Evolutionary conservation across 1,140 invertebrate species (phyloP), one percentile per base, ranked within the genome.

Genomic region (Scaptomyza graminum): DNA sequence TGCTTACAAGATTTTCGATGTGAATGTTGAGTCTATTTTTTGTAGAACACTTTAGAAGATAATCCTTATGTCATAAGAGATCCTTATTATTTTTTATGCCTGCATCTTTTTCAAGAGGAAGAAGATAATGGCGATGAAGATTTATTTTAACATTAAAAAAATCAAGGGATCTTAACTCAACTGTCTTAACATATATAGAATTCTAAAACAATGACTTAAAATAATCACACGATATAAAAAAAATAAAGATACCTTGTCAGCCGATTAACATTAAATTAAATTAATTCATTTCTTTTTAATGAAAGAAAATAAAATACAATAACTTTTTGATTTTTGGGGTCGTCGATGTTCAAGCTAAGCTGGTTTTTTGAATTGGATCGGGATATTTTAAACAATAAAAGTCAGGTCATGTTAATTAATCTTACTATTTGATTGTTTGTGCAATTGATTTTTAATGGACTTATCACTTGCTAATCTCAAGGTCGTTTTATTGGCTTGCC

Each of bases 401-500:
- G 68, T 71, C 74, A 64, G 71, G 74, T 65, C 64, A 46, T 28
- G 37, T n/a, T 61, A 50, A 49, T 70, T 59, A 22, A 22, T 22
- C 18, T 22, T 22, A 22, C 18, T 66, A 59, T 73, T 84, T 76
- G 79, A 76, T 74, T 77, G 47, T 41, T n/a, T 41, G 37, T 1
- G 9, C 41, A 60, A 44, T 34, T 67, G 28, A 31, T 61, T 66
- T 78, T 81, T 74, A 28, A 78, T 69, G 64, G 47, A 59, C 54
- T 81, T 72, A 73, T 80, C 77, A 80, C 76, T 79, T 77, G 74
- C 60, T 77, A 71, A 80, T 65, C 74, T 51, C 78, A 87, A 87
- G 83, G 82, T 79, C 78, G 54, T 11, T 46, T 56, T 5, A n/a
- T n/a, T n/a, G 34, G 18, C 25, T 47, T 41, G 64, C 64, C 71